These are phyloP conservation scores for Nasalis larvatus DNA, from an alignment of 2,113 vertebrate species.

Conservation along the genomic window DNA sequence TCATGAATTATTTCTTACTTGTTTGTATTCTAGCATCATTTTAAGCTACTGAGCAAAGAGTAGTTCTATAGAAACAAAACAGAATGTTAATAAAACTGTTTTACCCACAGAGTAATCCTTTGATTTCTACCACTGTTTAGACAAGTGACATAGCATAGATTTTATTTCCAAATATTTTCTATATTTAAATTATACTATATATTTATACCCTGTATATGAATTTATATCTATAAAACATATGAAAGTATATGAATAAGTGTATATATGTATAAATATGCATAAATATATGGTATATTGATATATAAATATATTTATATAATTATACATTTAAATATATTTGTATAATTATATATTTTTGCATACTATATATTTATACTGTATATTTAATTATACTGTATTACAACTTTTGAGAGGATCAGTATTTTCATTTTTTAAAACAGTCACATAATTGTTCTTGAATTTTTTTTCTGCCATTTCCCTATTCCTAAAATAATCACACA, in stretches of 20 bases:
- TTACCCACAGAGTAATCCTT: background rate
- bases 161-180: constrained; percentile 19
- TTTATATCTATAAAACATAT: background rate
- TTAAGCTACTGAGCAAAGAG: background rate
- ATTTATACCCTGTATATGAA: background rate
- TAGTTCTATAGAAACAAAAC: background rate
- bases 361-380: background rate
- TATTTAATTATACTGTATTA: background rate
- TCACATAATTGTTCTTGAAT: background rate
- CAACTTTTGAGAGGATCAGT: background rate
- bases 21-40: background rate
- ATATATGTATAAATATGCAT: background rate
- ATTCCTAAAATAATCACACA: background rate
- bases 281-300: background rate
- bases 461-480: background rate
- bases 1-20: background rate
- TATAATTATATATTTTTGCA: background rate
- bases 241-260: background rate
- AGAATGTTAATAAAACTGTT: background rate
- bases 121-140: background rate
- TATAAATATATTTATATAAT: background rate
- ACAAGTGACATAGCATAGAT: background rate
- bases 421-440: background rate
- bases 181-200: background rate
- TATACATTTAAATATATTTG: background rate